Evolutionary conservation across 2,797 vertebrate genomes (phyloP).

Genomic region (Malurus splendens): DNA sequence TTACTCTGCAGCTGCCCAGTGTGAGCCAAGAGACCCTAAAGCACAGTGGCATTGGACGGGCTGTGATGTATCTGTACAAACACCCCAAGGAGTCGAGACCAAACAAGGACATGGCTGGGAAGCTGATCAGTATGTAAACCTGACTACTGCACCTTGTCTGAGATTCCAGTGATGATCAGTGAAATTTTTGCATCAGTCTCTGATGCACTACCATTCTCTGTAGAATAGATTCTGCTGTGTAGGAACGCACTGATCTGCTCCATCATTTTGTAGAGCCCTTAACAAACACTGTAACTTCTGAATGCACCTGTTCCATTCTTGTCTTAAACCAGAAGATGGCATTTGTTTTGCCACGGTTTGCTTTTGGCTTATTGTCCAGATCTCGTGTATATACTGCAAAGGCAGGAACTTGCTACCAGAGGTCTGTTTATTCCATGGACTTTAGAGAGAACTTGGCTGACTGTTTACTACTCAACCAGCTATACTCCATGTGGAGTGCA

Average conservation of each 20-base stretch:
- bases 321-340: neutral
- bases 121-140: constrained; percentile 89
- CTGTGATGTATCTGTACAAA: constrained; percentile 98
- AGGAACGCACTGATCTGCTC: neutral
- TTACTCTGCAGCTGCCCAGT: constrained; percentile 83
- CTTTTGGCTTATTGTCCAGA: neutral
- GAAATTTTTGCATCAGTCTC: neutral
- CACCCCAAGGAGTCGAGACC: constrained; percentile 92
- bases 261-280: neutral
- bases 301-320: neutral
- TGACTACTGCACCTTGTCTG: neutral
- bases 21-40: constrained; percentile 97
- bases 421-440: neutral
- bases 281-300: neutral
- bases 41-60: constrained; percentile 93
- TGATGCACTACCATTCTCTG: rapidly evolving
- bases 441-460: neutral
- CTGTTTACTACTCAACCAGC: neutral
- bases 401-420: neutral
- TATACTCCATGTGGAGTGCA: neutral
- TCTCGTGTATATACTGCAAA: neutral
- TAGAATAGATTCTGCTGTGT: neutral
- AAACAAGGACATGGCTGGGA: constrained; percentile 96
- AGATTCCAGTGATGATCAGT: neutral
- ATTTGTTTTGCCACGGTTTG: neutral